Evolutionary conservation across 2,797 vertebrate genomes (phyloP).

Genomic region (Mus spretus): DNA sequence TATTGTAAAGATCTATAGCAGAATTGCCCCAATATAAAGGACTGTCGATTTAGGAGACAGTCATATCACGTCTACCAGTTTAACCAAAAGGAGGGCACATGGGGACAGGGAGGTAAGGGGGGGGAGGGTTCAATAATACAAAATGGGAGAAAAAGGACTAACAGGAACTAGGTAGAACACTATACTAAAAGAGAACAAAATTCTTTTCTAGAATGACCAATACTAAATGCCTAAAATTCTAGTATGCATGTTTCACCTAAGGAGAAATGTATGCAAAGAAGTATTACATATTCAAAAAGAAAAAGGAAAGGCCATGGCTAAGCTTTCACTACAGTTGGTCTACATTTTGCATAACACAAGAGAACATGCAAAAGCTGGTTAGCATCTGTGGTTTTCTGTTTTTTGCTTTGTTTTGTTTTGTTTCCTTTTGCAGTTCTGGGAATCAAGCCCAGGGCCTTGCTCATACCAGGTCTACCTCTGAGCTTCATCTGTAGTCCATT

Average conservation of each 20-base stretch:
- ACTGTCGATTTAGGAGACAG: not conserved
- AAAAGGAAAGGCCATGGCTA: not conserved
- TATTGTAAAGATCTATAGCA: too few relatives aligned
- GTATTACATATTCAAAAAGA: not conserved
- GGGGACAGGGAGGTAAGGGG: not conserved
- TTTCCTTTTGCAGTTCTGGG: not conserved
- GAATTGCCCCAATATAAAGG: too few relatives aligned
- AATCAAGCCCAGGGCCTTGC: not conserved
- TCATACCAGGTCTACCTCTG: not conserved
- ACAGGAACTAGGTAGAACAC: conserved; percentile 8
- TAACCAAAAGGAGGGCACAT: not conserved
- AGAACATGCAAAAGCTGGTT: conserved; percentile 2
- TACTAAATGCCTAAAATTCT: conserved; percentile 48
- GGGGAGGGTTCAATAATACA: not conserved
- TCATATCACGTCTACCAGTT: conserved; percentile 23
- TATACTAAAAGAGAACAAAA: conserved; percentile 44
- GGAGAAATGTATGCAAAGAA: not conserved
- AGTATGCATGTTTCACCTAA: conserved; percentile 38
- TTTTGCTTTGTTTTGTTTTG: not conserved
- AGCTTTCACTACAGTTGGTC: not conserved
- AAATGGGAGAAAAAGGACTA: conserved; percentile 39
- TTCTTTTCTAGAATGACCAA: conserved; percentile 31
- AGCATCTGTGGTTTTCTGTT: not conserved
- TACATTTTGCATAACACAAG: conserved; percentile 3
- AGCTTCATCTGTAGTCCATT: not conserved